These are phyloP conservation scores for Macropodus opercularis DNA, from an alignment of 2,797 vertebrate genomes.

Conservation along the genomic window DNA sequence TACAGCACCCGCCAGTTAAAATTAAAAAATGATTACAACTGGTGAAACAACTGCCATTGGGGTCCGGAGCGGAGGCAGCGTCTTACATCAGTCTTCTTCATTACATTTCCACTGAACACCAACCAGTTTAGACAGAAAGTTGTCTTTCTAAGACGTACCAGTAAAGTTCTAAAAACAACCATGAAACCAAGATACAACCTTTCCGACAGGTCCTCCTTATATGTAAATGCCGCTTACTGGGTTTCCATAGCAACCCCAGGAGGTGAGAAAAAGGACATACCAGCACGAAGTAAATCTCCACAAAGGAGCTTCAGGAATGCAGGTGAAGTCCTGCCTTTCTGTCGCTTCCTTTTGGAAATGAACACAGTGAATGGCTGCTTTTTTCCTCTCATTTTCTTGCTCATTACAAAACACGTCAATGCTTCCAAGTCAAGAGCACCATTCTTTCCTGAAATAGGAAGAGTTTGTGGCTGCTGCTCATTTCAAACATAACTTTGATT, in stretches of 20 bases:
- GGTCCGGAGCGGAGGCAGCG: slow-evolving; percentile 40
- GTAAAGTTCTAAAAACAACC: too few species aligned
- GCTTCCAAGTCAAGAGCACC: slow-evolving; percentile 28
- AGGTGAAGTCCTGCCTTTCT: slow-evolving; percentile 60
- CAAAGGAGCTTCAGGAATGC: slow-evolving; percentile 67
- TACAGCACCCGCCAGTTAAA: slow-evolving; percentile 67
- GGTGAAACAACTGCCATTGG: slow-evolving; percentile 54
- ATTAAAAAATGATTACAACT: slow-evolving; percentile 67
- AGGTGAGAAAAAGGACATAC: slow-evolving; percentile 76
- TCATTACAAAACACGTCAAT: slow-evolving; percentile 38
- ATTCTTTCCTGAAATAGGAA: slow-evolving; percentile 28
- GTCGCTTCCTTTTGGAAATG: slow-evolving; percentile 28
- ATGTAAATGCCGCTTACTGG: slow-evolving; percentile 41
- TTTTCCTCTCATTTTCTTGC: not conserved
- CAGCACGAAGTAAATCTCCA: slow-evolving; percentile 67
- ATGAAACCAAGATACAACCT: too few species aligned
- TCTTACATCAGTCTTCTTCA: slow-evolving; percentile 16
- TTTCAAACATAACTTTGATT: slow-evolving; percentile 52
- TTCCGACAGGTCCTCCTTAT: slow-evolving; percentile 46
- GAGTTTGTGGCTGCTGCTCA: slow-evolving; percentile 35
- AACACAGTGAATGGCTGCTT: slow-evolving; percentile 8
- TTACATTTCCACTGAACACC: slow-evolving; percentile 45
- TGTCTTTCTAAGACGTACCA: slow-evolving; percentile 49
- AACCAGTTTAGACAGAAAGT: slow-evolving; percentile 52
- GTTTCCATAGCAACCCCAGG: slow-evolving; percentile 63